Conservation (phyloP, 2,888 invertebrate genomes). For the Scrobipalpa costella region DNA sequence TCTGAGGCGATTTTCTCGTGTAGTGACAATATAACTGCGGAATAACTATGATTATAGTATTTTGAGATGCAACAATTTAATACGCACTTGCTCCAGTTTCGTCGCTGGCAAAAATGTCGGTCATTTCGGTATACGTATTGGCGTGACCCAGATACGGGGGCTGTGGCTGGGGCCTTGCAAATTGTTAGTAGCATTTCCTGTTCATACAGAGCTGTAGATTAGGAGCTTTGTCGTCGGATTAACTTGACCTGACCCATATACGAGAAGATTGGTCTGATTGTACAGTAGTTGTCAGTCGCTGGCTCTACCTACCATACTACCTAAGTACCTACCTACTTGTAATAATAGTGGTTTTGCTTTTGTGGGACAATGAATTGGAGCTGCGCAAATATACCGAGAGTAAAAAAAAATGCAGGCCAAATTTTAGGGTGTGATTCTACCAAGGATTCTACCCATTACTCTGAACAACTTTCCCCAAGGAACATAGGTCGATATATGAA, state of each 20-base stretch:
- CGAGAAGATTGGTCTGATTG: constrained; percentile 8
- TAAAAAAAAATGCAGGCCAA: too few relatives aligned
- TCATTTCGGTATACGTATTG: background rate
- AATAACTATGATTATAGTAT: background rate
- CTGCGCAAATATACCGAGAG: too few relatives aligned
- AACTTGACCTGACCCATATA: background rate
- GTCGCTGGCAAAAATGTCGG: constrained; percentile 4
- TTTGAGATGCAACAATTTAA: background rate
- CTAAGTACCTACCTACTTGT: background rate
- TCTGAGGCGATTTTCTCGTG: too few relatives aligned
- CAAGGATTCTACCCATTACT: too few relatives aligned
- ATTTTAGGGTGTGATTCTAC: too few relatives aligned
- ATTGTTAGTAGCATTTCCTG: background rate
- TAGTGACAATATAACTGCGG: too few relatives aligned
- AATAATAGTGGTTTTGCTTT: background rate
- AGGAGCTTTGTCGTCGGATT: constrained; percentile 6
- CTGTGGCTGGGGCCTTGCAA: background rate
- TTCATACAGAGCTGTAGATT: background rate
- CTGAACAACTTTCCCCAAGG: too few relatives aligned
- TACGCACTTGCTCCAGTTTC: background rate
- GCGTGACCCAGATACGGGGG: constrained; percentile 1
- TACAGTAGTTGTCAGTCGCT: background rate
- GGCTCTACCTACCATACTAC: too few relatives aligned
- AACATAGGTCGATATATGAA: too few relatives aligned
- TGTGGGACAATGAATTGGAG: too few relatives aligned